Conservation (phyloP, 1,140 invertebrate species). For the Mamestra configurata region DNA sequence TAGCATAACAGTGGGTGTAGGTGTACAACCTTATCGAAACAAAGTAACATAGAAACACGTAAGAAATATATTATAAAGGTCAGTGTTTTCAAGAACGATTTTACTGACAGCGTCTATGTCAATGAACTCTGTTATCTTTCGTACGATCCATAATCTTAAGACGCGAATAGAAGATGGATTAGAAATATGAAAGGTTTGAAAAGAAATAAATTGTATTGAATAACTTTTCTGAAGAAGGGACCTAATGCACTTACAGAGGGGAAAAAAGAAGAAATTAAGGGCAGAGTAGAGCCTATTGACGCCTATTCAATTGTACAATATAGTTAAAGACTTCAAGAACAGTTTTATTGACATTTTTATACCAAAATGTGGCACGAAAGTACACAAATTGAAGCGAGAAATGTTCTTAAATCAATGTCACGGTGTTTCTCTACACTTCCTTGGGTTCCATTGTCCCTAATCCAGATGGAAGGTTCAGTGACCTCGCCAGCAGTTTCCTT, state of each 20-base stretch:
- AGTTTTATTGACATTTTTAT: neutral
- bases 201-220: neutral
- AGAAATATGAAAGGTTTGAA: neutral
- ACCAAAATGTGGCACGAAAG: neutral
- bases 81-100: slow-evolving; percentile 28
- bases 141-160: slow-evolving; percentile 19
- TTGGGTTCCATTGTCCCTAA: slow-evolving; percentile 47
- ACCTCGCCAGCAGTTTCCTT: slow-evolving; percentile 41
- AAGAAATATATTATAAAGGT: slow-evolving; percentile 12
- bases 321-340: neutral
- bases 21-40: slow-evolving; percentile 11
- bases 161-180: neutral
- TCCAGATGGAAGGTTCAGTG: slow-evolving; percentile 41
- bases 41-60: slow-evolving; percentile 36
- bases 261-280: neutral
- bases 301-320: neutral
- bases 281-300: neutral
- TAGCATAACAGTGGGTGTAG: neutral
- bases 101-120: slow-evolving; percentile 15
- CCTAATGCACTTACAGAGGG: neutral
- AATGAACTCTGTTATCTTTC: slow-evolving; percentile 44
- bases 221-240: neutral
- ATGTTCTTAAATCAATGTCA: slow-evolving; percentile 45
- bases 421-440: slow-evolving; percentile 25
- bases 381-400: slow-evolving; percentile 10